These are phyloP conservation scores for Cotesia chilonis DNA, from an alignment of 1,140 invertebrate genomes.

Conservation along the genomic window DNA sequence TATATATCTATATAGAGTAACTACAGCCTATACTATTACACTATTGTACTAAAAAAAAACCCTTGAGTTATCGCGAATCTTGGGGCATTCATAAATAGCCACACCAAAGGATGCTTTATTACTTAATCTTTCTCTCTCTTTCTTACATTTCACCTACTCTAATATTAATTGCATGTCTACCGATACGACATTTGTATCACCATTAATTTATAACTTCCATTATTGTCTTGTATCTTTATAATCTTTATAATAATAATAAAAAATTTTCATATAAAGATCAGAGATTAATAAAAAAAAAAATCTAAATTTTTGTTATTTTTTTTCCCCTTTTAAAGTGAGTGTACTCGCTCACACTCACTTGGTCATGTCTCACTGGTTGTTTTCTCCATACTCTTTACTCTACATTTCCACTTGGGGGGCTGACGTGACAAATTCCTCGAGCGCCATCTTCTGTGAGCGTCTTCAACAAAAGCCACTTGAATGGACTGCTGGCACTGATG, in stretches of 20 bases:
- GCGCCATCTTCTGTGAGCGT: slow-evolving; percentile 13
- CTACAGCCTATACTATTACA: no score
- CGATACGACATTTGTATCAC: slow-evolving; percentile 37
- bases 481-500: background rate
- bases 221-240: background rate
- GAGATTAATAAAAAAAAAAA: no score
- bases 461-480: slow-evolving; percentile 21
- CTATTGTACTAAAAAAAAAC: background rate
- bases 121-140: background rate
- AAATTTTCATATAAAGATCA: no score
- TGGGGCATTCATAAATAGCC: slow-evolving; percentile 39
- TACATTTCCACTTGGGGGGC: background rate
- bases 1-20: no score
- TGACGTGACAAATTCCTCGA: slow-evolving; percentile 16
- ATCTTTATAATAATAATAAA: no score
- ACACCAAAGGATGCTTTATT: slow-evolving; percentile 29
- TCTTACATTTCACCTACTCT: slow-evolving; percentile 8
- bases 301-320: background rate
- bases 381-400: no score
- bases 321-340: background rate
- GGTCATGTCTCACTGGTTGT: slow-evolving; percentile 14
- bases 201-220: background rate
- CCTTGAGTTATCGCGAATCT: slow-evolving; percentile 39
- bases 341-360: slow-evolving; percentile 5
- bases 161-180: slow-evolving; percentile 20